Percentiles rank a stretch among this genome's conserved stretches.
Evolutionary conservation across 2,888 invertebrate genomes (phyloP).

Genomic region (Neocrepidodera transversa): DNA sequence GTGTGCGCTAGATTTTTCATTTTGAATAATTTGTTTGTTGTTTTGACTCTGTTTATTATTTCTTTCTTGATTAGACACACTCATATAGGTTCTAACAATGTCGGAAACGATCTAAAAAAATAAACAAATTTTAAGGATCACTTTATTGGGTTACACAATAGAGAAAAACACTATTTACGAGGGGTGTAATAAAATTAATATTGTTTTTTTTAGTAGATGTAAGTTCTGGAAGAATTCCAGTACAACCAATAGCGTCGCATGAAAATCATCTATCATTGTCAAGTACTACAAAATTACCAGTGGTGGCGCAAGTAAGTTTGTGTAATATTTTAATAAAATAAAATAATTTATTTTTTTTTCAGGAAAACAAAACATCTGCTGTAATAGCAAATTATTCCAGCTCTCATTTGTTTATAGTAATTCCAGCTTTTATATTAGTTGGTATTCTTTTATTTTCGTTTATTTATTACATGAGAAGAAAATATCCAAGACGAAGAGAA

Average conservation of each 20-base stretch:
- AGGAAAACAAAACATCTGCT: neutral
- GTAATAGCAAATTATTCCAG: neutral
- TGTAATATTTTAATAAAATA: no score
- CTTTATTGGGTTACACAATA: conserved; percentile 5
- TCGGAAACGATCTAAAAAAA: conserved; percentile 8
- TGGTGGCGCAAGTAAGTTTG: conserved; percentile 22
- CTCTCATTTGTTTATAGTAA: neutral
- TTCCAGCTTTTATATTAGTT: neutral
- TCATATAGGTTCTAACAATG: neutral
- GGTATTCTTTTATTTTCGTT: neutral
- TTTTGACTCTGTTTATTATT: conserved; percentile 10
- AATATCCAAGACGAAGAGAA: neutral
- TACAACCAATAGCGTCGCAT: conserved; percentile 48
- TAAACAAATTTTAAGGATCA: conserved; percentile 6
- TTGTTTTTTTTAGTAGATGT: conserved; percentile 50
- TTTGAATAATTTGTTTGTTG: no score
- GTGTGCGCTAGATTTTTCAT: no score
- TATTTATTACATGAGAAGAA: neutral
- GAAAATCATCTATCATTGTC: conserved; percentile 25
- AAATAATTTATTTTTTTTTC: no score
- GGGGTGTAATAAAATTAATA: no score
- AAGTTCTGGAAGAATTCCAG: conserved; percentile 51
- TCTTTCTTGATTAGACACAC: neutral
- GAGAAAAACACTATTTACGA: no score
- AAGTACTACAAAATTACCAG: conserved; percentile 25